Evolutionary conservation across 2,888 invertebrate genomes (phyloP).

Genomic region (Sminthurinus aureus): DNA sequence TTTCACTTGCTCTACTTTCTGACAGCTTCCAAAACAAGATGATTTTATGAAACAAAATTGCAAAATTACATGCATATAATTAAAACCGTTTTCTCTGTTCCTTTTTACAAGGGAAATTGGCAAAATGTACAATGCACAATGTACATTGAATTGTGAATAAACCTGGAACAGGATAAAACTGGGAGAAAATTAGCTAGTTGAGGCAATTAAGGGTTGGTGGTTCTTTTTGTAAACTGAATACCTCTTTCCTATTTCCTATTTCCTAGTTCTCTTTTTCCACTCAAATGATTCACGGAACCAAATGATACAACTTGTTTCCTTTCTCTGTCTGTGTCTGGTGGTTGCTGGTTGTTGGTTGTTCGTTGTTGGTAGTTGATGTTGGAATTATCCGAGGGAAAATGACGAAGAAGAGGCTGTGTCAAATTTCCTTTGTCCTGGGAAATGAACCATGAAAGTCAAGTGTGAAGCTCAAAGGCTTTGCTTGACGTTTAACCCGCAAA

Average conservation of each 20-base stretch:
- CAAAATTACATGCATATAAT: background rate
- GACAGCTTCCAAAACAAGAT: background rate
- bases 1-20: background rate
- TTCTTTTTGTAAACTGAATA: no score
- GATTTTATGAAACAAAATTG: background rate
- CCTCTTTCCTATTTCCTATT: no score
- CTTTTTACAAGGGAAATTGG: background rate
- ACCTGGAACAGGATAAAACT: no score
- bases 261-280: no score
- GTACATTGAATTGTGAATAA: no score
- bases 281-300: background rate
- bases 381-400: no score
- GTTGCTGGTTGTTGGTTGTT: no score
- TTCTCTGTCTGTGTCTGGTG: background rate
- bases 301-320: background rate
- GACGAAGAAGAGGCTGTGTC: background rate
- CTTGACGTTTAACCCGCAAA: conserved; percentile 15
- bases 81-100: background rate
- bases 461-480: conserved; percentile 1
- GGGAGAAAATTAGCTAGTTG: background rate
- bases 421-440: conserved; percentile 11
- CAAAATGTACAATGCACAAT: no score
- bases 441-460: conserved; percentile 15
- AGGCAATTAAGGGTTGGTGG: background rate
- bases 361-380: no score